Base-by-base conservation (phyloP, 2,888 invertebrate species). In the Sphaeridia pumilis region DNA sequence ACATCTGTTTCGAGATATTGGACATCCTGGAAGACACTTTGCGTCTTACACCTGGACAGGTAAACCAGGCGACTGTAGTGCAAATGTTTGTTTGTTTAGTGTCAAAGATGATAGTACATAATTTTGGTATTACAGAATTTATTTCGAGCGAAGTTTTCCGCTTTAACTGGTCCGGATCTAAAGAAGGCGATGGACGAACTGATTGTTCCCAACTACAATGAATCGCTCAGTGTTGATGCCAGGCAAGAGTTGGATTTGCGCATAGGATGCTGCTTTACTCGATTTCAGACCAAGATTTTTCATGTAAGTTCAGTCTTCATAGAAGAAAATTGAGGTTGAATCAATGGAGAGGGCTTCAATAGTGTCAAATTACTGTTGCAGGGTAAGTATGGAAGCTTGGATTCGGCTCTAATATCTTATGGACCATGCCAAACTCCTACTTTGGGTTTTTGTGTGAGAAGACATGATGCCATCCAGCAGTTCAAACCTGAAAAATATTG, bases 351-450 rank as follows among this genome's bases (percentile, higher is more conserved):
- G 3, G 3, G 14, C 17, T 21, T 38, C 46, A 14, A 34, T n/a
- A 7, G 26, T 41, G 38, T 42, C 12, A n/a, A n/a, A 43, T 12
- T 46, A 27, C 27, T 7, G 34, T n/a, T 60, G 3, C 54, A 82
- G 82, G 89, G 92, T 2, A 86, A 93, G 70, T 98, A 98, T 71
- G 97, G 97, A 20, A 92, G 98, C 71, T 75, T 99, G 58, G 98
- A 99, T 73, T 89, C 94, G 3, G 86, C 90, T 0, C 76, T 97
- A 1, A 95, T 98, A 68, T 97, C 97, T 0, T 99, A 93, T 68
- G 98, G 98, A 0, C 98, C 98, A 1, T 99, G 98, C 67, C 98
- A 99, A 74, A 98, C 98, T 0, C 98, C 98, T 0, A 98, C 98
- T 0, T 74, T 99, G 4, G 97, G 95, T 1, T 98, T 99, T 72